Percentiles rank a stretch among this genome's conserved stretches.
These are phyloP conservation scores for Drosophila aldrichi DNA, from an alignment of 2,888 invertebrate species.

Conservation along the genomic window DNA sequence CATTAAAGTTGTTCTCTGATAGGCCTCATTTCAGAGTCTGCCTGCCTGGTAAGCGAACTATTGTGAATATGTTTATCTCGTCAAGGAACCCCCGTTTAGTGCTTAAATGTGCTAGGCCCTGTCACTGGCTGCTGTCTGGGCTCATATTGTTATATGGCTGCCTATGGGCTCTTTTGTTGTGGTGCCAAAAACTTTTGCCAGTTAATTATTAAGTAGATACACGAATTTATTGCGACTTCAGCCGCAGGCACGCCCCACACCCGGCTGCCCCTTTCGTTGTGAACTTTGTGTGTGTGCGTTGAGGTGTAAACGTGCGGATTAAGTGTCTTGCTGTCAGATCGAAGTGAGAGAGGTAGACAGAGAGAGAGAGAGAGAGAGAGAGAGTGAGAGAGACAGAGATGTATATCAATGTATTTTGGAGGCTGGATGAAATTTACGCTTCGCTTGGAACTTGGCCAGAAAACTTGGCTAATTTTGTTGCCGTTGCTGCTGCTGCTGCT, in stretches of 20 bases:
- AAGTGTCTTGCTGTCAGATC: conserved; percentile 75
- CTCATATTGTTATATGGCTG: conserved; percentile 37
- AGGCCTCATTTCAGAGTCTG: not conserved
- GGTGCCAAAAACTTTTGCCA: conserved; percentile 55
- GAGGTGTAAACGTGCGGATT: conserved; percentile 82
- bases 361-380: not conserved
- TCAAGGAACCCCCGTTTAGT: not conserved
- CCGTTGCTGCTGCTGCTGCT: conserved; percentile 1
- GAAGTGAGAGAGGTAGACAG: not conserved
- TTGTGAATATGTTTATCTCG: conserved; percentile 6
- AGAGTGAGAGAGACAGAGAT: conserved; percentile 22
- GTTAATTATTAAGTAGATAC: conserved; percentile 82
- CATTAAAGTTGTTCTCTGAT: not conserved
- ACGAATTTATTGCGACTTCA: conserved; percentile 68
- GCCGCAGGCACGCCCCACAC: conserved; percentile 36
- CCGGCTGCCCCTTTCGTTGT: conserved; percentile 2
- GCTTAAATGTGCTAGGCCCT: not conserved
- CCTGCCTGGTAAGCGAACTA: not conserved
- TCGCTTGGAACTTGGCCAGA: conserved; percentile 52
- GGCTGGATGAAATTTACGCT: conserved; percentile 59
- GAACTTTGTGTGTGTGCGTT: conserved; percentile 64
- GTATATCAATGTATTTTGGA: conserved; percentile 60
- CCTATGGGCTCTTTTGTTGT: conserved; percentile 34
- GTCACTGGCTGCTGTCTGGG: conserved; percentile 4
- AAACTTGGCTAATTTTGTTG: conserved; percentile 73